Base-by-base conservation (phyloP, 1,140 invertebrate genomes). In the Rhopalosiphum padi region DNA sequence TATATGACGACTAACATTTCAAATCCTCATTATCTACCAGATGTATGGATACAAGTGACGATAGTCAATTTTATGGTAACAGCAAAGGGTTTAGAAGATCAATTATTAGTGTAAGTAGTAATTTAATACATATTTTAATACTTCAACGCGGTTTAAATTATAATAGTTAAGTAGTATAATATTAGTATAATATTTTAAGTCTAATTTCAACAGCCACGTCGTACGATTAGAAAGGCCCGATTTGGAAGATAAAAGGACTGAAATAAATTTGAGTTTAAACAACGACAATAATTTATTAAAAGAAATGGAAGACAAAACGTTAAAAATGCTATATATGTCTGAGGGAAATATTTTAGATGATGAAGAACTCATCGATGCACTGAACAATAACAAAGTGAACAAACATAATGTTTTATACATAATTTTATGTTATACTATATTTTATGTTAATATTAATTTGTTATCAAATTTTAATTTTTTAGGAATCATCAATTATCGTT, bases 1-100 rank as follows among this genome's bases (percentile, higher is more conserved):
- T 99, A 99, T 95, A 98, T 99, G 93, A 99, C 98, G 9, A 99
- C 98, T 8, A 96, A 98, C 94, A 95, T 98, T 86, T 96, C 97
- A 94, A 99, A 99, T 96, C 98, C 98, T 1, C 98, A 98, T 95
- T 99, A 98, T 95, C 95, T 99, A 83, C 98, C 98, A 0, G 98
- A 99, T 96, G 96, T 98, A 41, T 93, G 94, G 46, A 94, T 94
- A 15, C 94, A 97, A 96, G 97, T 98, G 37, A 98, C 98, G 1
- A 94, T 99, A 91, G 95, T 99, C 93, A 99, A 99, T 96, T 99
- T 99, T 95, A 98, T 98, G 97, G 98, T 99, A 94, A 99, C 98
- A 1, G 97, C 97, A 1, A 97, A 98, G 96, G 98, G 98, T 94
- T 96, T 99, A 60, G 96, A 98, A 95, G 98, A 99, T 96, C 98